phyloP scores from a whole-genome alignment of 1,140 invertebrate species.

The Aporrectodea caliginosa region DNA sequence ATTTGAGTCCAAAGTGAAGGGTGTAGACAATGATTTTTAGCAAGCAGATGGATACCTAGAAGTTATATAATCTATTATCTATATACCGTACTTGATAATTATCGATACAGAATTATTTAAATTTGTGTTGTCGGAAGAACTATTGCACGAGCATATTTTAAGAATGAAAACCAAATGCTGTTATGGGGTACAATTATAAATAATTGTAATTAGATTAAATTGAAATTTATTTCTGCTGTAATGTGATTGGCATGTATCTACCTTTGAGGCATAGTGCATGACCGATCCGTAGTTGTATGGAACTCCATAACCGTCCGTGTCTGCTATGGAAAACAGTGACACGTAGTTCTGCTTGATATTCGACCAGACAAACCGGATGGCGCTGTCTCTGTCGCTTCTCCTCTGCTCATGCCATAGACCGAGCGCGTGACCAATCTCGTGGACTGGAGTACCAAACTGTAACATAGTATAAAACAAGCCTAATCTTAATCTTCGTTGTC shows the following conservation, averaged over 20 bases:
- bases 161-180: no score
- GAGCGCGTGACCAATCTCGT: conserved; percentile 53
- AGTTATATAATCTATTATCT: no score
- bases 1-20: no score
- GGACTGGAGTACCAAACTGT: conserved; percentile 48
- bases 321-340: background rate
- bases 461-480: background rate
- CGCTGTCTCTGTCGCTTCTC: conserved; percentile 47
- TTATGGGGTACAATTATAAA: no score
- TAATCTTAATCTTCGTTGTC: no score
- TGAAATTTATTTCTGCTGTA: no score
- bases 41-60: no score
- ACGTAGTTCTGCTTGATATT: background rate
- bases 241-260: conserved; percentile 7
- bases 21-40: no score
- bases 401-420: conserved; percentile 56
- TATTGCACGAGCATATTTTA: no score
- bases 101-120: no score
- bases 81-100: no score
- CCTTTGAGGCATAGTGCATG: conserved; percentile 48
- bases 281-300: conserved; percentile 50
- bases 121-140: no score
- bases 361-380: conserved; percentile 32
- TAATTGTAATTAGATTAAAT: background rate
- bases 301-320: background rate